Evolutionary conservation across 2,888 invertebrate genomes (phyloP), one percentile per base, ranked within the genome.

Genomic region (Lottia gigantea): DNA sequence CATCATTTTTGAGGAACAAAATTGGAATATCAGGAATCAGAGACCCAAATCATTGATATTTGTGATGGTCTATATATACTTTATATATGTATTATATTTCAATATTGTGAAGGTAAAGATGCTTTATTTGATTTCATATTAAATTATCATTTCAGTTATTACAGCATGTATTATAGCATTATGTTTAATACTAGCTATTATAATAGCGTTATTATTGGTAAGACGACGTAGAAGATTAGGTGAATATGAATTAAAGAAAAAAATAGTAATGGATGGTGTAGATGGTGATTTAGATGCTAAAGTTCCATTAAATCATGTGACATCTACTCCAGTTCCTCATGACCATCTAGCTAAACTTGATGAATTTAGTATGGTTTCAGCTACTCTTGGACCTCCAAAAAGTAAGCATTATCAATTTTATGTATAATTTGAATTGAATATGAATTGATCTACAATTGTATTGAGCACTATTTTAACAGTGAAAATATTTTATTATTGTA

Each of bases 331-430:
- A 63, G 74, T 76, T 25, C 77, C 70, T 25, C 63, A 73, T 47
- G 82, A 80, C 64, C 83, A 84, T 70, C 73, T 85, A 25, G 85
- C 85, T 19, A 79, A 81, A 31, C 78, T 84, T 62, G 85, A 85
- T 77, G 85, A 85, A 71, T 85, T 85, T 67, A 83, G 83, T 72
- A 84, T 84, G 82, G 78, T 84, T 15, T 81, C 83, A 16, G 83
- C 80, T 7, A 77, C 80, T 19, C 76, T 85, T 11, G 83, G 82
- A 19, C 78, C 78, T 2, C 78, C 78, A 1, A 70, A 71, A 73
- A 73, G 83, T 82, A 74, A 71, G 77, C 70, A 31, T 31, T 31
- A n/a, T n/a, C n/a, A n/a, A n/a, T n/a, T n/a, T n/a, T n/a, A n/a
- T n/a, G n/a, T n/a, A n/a, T n/a, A n/a, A n/a, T n/a, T n/a, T n/a